phyloP scores from a whole-genome alignment of 2,113 vertebrate species.

The Scomber scombrus region DNA sequence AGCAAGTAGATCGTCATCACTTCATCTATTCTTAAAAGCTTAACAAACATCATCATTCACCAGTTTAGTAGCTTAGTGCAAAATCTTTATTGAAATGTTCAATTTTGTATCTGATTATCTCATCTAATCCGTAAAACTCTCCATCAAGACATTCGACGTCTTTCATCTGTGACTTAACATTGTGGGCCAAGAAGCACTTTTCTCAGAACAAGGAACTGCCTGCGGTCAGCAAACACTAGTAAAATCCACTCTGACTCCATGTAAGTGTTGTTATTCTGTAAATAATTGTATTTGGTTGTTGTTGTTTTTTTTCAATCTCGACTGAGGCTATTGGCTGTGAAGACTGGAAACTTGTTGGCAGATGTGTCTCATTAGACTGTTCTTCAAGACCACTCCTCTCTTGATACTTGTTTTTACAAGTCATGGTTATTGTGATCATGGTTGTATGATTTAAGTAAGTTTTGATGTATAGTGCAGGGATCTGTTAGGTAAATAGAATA shows the following conservation, averaged over 20 bases:
- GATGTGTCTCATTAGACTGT: conserved; percentile 52
- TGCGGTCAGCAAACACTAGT: conserved; percentile 41
- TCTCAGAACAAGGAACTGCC: conserved; percentile 19
- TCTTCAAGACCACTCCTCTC: conserved; percentile 41
- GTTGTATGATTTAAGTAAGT: neutral
- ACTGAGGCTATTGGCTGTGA: conserved; percentile 52
- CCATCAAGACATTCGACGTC: neutral
- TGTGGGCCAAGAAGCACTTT: neutral
- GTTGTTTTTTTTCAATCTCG: conserved; percentile 43
- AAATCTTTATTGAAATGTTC: neutral
- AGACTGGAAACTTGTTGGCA: conserved; percentile 66
- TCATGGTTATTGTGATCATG: conserved; percentile 21
- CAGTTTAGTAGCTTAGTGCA: neutral
- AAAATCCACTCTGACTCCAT: conserved; percentile 46
- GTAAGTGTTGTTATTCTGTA: conserved; percentile 57
- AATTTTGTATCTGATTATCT: neutral
- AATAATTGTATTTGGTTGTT: conserved; percentile 60
- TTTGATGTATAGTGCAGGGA: neutral
- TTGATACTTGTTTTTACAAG: conserved; percentile 21
- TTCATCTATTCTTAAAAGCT: neutral
- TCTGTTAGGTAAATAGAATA: conserved; percentile 15
- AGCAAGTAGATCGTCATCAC: neutral
- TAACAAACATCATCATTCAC: neutral
- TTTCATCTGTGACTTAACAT: conserved; percentile 11
- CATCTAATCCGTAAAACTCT: conserved; percentile 14